Percentiles rank a stretch among this genome's conserved stretches.
Conservation (phyloP, 2,797 vertebrate genomes). For the Clarias fuscus region DNA sequence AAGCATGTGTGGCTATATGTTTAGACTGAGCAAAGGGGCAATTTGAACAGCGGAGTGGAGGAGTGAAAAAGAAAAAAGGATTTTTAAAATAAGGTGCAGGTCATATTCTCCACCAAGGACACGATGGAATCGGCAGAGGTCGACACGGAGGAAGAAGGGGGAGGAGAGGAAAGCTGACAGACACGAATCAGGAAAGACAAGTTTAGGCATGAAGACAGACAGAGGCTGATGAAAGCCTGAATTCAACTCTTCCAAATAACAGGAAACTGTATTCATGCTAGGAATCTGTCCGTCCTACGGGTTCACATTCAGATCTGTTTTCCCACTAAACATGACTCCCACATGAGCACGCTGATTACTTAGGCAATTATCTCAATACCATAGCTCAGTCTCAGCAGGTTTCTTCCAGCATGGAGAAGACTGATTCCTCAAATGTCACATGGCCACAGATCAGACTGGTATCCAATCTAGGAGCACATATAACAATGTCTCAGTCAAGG, state of each 20-base stretch:
- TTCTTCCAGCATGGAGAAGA: background rate
- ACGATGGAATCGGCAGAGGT: constrained; percentile 28
- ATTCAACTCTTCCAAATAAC: background rate
- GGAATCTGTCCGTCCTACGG: background rate
- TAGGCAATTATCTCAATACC: background rate
- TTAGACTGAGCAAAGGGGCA: background rate
- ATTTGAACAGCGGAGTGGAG: background rate
- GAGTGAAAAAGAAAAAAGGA: background rate
- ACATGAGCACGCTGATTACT: background rate
- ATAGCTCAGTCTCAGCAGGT: background rate
- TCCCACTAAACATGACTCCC: background rate
- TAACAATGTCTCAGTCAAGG: background rate
- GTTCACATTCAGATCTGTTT: background rate
- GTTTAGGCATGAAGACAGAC: background rate
- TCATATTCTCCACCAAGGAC: background rate
- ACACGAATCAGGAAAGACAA: background rate
- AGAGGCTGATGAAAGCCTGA: background rate
- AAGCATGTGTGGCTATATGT: constrained; percentile 3
- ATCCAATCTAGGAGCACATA: background rate
- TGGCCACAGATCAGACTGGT: background rate
- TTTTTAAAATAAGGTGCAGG: background rate
- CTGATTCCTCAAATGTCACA: background rate
- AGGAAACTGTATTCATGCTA: background rate
- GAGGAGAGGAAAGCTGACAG: background rate
- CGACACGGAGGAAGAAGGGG: background rate